Percentiles rank a stretch among this genome's conserved stretches.
phyloP scores from a whole-genome alignment of 2,113 vertebrate species.

The Ophiodon elongatus region DNA sequence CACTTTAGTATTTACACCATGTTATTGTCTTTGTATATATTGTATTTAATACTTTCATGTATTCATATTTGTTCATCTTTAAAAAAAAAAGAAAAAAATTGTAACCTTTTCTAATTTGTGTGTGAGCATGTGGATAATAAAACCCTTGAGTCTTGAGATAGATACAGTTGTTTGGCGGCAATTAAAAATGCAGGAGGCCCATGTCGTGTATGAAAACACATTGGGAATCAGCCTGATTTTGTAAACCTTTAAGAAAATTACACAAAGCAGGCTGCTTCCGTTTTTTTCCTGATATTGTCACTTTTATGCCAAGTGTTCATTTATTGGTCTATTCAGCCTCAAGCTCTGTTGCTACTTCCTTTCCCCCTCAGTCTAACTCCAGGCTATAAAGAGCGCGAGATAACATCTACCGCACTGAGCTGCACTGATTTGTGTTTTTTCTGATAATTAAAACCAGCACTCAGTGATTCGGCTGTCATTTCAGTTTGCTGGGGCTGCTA shows the following conservation, averaged over 20 bases:
- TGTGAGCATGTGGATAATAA: background rate
- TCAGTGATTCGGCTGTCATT: conserved; percentile 28
- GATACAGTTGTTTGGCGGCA: background rate
- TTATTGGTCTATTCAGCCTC: conserved; percentile 47
- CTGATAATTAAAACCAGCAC: conserved; percentile 44
- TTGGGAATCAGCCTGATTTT: background rate
- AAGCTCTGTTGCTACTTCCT: conserved; percentile 25
- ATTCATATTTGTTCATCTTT: background rate
- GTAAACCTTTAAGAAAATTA: background rate
- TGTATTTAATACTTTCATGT: background rate
- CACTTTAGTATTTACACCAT: background rate
- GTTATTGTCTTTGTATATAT: background rate
- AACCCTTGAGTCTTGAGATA: background rate
- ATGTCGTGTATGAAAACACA: background rate
- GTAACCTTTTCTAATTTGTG: background rate
- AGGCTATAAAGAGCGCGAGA: conserved; percentile 27
- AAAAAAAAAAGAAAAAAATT: too few species aligned
- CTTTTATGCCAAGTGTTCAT: conserved; percentile 39
- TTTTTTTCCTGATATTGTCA: conserved; percentile 12
- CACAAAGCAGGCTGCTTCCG: background rate
- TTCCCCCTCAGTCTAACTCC: conserved; percentile 36
- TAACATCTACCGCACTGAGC: conserved; percentile 12
- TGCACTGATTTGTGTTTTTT: conserved; percentile 41
- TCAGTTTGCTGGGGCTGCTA: background rate
- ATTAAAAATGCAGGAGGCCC: background rate